Percentiles rank a stretch among this genome's conserved stretches.
phyloP scores from a whole-genome alignment of 2,113 vertebrate genomes.

The Festucalex cinctus region DNA sequence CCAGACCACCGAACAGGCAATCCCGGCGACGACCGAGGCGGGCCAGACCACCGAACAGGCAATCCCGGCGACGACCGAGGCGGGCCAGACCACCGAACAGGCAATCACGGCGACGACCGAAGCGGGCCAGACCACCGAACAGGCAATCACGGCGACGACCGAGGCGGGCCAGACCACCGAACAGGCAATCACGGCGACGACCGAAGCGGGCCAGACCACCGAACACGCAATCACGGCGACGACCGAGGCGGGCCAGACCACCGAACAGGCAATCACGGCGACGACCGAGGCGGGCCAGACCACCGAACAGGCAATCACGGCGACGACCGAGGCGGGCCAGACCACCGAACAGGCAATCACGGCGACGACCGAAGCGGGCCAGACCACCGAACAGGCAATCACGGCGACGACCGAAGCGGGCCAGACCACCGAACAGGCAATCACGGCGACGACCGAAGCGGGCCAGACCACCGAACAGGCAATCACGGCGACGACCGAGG shows the following conservation, averaged over 20 bases:
- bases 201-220: no score
- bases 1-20: no score
- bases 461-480: neutral
- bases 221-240: no score
- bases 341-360: neutral
- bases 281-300: neutral
- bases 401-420: neutral
- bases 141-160: no score
- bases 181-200: neutral
- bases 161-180: no score
- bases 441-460: neutral
- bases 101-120: no score
- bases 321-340: rapidly evolving
- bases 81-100: no score
- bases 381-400: neutral
- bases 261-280: neutral
- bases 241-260: neutral
- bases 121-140: no score
- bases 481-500: neutral
- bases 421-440: neutral
- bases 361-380: no score
- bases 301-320: rapidly evolving
- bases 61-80: no score
- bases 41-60: no score
- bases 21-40: no score